These are phyloP conservation scores for Gordius sp. DNA, from an alignment of 2,888 invertebrate genomes.

Conservation along the genomic window DNA sequence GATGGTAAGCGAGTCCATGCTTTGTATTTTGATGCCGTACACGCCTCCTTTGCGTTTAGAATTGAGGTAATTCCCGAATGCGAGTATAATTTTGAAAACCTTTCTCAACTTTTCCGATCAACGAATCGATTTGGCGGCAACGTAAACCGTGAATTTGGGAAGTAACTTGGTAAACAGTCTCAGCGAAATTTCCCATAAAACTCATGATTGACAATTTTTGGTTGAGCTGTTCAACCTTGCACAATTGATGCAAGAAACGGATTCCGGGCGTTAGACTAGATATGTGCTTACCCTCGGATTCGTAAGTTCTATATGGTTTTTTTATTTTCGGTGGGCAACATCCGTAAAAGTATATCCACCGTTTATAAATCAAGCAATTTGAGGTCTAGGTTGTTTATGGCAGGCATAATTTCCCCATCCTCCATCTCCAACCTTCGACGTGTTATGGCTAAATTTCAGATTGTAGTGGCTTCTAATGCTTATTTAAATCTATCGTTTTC, in stretches of 20 bases:
- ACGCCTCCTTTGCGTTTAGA: constrained; percentile 84
- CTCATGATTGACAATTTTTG: constrained; percentile 78
- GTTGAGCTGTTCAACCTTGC: constrained; percentile 69
- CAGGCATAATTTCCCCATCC: constrained; percentile 36
- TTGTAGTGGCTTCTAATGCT: no score
- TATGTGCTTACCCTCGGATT: constrained; percentile 5
- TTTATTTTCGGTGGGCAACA: constrained; percentile 79
- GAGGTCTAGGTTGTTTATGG: constrained; percentile 44
- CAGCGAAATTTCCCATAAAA: constrained; percentile 88
- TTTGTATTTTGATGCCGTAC: constrained; percentile 87
- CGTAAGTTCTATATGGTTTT: constrained; percentile 22
- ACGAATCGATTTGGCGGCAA: constrained; percentile 68
- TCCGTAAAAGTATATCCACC: constrained; percentile 75
- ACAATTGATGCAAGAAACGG: constrained; percentile 33
- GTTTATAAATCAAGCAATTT: constrained; percentile 62
- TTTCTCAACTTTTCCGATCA: constrained; percentile 58
- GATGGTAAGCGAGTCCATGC: constrained; percentile 72
- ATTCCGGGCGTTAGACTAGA: constrained; percentile 15
- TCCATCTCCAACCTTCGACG: constrained; percentile 73
- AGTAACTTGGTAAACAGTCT: constrained; percentile 62
- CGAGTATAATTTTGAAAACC: constrained; percentile 70
- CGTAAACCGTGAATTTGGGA: no score
- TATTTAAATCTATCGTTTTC: no score
- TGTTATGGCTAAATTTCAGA: constrained; percentile 92
- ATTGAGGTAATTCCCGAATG: constrained; percentile 94